Conservation (phyloP, 2,797 vertebrate species). For the Enteromius argenteus region DNA sequence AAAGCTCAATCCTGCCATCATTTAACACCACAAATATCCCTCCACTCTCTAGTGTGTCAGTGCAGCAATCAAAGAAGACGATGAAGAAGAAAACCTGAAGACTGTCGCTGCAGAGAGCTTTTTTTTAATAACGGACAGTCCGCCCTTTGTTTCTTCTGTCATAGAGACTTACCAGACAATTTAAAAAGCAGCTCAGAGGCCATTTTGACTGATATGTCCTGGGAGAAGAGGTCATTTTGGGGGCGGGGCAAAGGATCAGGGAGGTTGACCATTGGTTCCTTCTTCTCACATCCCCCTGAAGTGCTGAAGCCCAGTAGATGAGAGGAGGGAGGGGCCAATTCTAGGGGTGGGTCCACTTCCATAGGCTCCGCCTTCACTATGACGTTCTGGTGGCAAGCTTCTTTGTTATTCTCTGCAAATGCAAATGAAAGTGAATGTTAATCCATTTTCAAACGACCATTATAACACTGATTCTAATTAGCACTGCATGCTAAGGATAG, state of each 20-base stretch:
- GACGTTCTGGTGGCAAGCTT: slow-evolving; percentile 82
- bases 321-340: slow-evolving; percentile 77
- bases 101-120: neutral
- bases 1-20: slow-evolving; percentile 54
- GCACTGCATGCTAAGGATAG: neutral
- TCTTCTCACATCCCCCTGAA: slow-evolving; percentile 90
- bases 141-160: slow-evolving; percentile 12
- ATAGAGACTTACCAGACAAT: slow-evolving; percentile 86
- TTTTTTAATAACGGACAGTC: neutral
- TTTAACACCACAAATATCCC: slow-evolving; percentile 55
- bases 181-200: slow-evolving; percentile 98
- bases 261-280: slow-evolving; percentile 86
- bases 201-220: slow-evolving; percentile 99
- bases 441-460: slow-evolving; percentile 9
- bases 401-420: slow-evolving; percentile 94
- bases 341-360: slow-evolving; percentile 91
- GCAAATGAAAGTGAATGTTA: slow-evolving; percentile 42
- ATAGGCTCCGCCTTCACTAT: slow-evolving; percentile 96
- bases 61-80: slow-evolving; percentile 29
- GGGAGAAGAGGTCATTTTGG: slow-evolving; percentile 96
- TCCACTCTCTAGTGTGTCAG: slow-evolving; percentile 37
- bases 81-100: slow-evolving; percentile 19
- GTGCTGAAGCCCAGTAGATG: slow-evolving; percentile 90
- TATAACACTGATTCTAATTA: slow-evolving; percentile 8
- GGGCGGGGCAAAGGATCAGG: slow-evolving; percentile 87